Evolutionary conservation across 2,113 vertebrate species (phyloP), one percentile per base, ranked within the genome.

Genomic region (Cyphomyrus discorhynchus): DNA sequence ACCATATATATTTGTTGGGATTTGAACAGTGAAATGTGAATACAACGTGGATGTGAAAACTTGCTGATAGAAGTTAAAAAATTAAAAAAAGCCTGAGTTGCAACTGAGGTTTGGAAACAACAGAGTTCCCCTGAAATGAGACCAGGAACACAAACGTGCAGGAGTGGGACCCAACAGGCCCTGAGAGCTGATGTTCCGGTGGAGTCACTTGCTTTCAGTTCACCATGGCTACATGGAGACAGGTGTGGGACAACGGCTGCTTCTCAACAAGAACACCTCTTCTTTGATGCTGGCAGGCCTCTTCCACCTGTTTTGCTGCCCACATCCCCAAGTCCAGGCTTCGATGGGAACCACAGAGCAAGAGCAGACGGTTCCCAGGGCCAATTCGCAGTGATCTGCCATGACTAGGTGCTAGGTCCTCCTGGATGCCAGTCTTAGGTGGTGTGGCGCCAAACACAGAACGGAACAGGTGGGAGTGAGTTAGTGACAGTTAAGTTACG

Each of bases 51-150:
- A 62, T 62, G 7, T 88, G 53, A 24, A 19, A 53, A 87, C 47
- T 39, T 53, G 15, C 74, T 80, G 74, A 80, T 42, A 80, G 74
- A 80, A 80, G 35, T 80, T 42, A 49, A 21, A 52, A 87, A 87
- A 87, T 52, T 3, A 74, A 45, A 89, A 89, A 56, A 90, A 46
- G 84, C 89, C 89, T 90, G 84, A 90, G 84, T 74, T 70, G 24
- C 47, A 70, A 90, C 53, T 90, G 89, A 90, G 84, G 56, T 87
- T 21, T 19, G 31, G 56, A 50, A 35, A 86, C 53, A 89, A 86
- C 56, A 56, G 45, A 86, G 50, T 84, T 56, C 56, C 84, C 52
- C n/a, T 49, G 80, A 58, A 84, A 21, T 39, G 49, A 89, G 66
- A 87, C 83, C n/a, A 39, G 9, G 27, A 53, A 82, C 62, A 74